A percentile compares a stretch with the other conserved stretches of the same genome.
These are phyloP conservation scores for Seira sanloemensis DNA, from an alignment of 2,888 invertebrate genomes.

Conservation along the genomic window DNA sequence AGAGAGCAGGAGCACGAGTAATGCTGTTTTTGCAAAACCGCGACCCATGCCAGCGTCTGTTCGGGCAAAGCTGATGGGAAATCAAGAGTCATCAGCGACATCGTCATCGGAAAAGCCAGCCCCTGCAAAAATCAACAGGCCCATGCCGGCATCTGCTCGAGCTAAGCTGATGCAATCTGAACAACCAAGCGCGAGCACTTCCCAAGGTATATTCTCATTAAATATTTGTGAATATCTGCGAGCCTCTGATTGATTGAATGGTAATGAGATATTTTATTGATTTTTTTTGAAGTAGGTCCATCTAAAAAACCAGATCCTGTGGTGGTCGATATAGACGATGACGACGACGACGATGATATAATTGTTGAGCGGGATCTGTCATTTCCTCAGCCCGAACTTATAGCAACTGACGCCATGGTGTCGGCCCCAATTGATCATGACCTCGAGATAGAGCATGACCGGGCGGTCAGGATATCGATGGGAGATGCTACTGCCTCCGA, in stretches of 20 bases:
- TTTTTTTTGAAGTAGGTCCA: too few relatives aligned
- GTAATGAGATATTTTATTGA: too few relatives aligned
- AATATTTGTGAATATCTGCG: too few relatives aligned
- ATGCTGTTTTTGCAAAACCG: too few relatives aligned
- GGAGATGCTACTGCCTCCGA: background rate
- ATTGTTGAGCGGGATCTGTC: background rate
- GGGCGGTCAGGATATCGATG: conserved; percentile 27
- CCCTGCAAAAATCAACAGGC: background rate
- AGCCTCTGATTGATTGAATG: too few relatives aligned
- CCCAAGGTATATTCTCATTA: background rate
- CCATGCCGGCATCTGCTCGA: conserved; percentile 14
- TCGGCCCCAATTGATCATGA: background rate
- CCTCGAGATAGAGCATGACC: conserved; percentile 27
- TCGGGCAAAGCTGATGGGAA: conserved; percentile 2
- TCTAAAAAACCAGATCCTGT: background rate
- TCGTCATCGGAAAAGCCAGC: background rate
- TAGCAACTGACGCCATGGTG: background rate
- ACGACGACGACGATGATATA: conserved; percentile 32
- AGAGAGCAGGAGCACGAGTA: too few relatives aligned
- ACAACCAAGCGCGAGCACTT: conserved; percentile 4
- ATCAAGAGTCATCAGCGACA: background rate
- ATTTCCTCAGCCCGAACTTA: background rate
- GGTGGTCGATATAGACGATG: conserved; percentile 22
- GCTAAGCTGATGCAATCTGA: background rate
- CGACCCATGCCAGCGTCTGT: conserved; percentile 44